Conservation (phyloP, 2,888 invertebrate genomes). For the Scaptodrosophila latifasciaeformis region DNA sequence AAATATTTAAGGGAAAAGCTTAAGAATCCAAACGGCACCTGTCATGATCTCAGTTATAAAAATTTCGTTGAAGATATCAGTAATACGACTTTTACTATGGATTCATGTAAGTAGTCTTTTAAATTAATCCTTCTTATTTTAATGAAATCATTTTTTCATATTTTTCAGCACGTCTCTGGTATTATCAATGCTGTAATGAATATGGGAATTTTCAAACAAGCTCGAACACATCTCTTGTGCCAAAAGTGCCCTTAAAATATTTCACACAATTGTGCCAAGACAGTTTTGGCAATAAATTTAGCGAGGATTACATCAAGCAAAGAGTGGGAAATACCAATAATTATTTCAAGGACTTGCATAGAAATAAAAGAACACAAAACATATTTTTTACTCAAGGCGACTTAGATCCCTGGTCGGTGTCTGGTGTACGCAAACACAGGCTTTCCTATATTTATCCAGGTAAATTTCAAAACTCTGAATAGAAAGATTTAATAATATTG, state of each 20-base stretch:
- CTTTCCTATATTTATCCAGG: not conserved
- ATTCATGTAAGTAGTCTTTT: too few relatives aligned
- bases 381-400: not conserved
- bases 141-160: too few relatives aligned
- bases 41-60: too few relatives aligned
- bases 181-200: constrained; percentile 86
- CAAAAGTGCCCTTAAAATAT: not conserved
- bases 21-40: too few relatives aligned
- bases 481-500: too few relatives aligned
- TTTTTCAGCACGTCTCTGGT: constrained; percentile 81
- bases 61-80: too few relatives aligned
- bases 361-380: not conserved
- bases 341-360: not conserved
- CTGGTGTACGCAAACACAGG: not conserved
- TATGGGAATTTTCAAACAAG: constrained; percentile 82
- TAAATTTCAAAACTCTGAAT: too few relatives aligned
- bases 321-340: not conserved
- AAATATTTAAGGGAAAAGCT: too few relatives aligned
- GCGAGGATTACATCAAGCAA: not conserved
- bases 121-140: too few relatives aligned
- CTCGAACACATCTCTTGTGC: not conserved
- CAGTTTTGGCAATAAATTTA: not conserved
- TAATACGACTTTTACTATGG: too few relatives aligned
- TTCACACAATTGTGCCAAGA: not conserved
- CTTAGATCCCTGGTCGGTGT: not conserved